Base-by-base conservation (phyloP, 2,113 vertebrate species). In the Gobius niger region DNA sequence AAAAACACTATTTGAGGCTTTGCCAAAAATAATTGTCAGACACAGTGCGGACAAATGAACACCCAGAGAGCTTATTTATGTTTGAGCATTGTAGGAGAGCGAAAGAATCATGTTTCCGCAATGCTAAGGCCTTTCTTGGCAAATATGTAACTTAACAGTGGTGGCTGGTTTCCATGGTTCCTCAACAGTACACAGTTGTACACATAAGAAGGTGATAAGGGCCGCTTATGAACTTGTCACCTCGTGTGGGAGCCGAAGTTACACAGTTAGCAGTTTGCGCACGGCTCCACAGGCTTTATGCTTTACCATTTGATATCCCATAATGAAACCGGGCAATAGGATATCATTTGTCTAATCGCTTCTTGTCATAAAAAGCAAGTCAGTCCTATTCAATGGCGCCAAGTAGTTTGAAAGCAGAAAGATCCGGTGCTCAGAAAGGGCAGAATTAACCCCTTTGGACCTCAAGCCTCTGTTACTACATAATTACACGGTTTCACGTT, bases 401-500 rank as follows among this genome's bases (percentile, higher is more conserved):
- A 54, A 24, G 52, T 24, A 13, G 52, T 54, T 19, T 54, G 52
- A 14, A 65, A 70, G 67, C 46, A 69, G 47, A 69, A 41, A 50
- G 66, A 74, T 46, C 57, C 34, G 54, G 74, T 59, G 53, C 77
- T 81, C 49, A 65, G 63, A 80, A n/a, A 66, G 18, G 40, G 65
- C 40, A 47, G 77, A 81, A 84, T 83, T 69, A 86, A 82, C 78
- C 75, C 71, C 49, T 40, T 40, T 60, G 59, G 69, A 44, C 63
- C 81, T 72, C 63, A 66, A 14, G 81, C 76, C 73, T 65, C 65
- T 44, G 68, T 78, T 74, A 82, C 73, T 53, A 62, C 71, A 64
- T 84, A 87, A 88, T 91, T 78, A 82, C 77, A 81, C 67, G 85
- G 81, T 81, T 82, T 87, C 75, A 75, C 46, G 50, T 87, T 84